phyloP scores from a whole-genome alignment of 2,113 vertebrate species.

The Mola mola region DNA sequence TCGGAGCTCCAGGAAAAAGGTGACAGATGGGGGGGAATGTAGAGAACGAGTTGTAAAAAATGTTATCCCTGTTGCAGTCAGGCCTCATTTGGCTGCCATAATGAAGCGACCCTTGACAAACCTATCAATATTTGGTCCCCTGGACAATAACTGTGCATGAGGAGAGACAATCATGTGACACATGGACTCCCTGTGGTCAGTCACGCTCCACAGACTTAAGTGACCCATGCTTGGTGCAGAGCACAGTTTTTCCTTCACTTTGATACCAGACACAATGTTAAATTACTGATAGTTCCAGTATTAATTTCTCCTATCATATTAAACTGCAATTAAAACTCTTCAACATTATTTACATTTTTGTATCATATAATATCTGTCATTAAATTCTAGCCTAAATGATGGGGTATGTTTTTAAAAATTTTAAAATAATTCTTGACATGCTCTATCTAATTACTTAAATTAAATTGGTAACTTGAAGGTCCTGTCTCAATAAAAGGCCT shows the following conservation, averaged over 20 bases:
- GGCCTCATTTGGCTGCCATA: constrained; percentile 50
- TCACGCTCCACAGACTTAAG: constrained; percentile 32
- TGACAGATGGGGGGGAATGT: neutral
- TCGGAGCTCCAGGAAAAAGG: constrained; percentile 20
- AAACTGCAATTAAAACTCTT: no score
- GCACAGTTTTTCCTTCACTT: no score
- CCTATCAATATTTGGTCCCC: constrained; percentile 61
- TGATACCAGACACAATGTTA: no score
- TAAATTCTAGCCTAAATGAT: no score
- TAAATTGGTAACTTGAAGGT: neutral
- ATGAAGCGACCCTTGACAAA: constrained; percentile 58
- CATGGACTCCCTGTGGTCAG: constrained; percentile 44
- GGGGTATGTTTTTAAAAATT: no score
- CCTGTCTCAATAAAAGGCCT: no score
- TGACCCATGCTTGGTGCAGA: no score
- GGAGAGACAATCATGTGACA: constrained; percentile 54
- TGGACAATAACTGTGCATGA: constrained; percentile 48
- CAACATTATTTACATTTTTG: no score
- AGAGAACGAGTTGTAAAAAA: constrained; percentile 31
- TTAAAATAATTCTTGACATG: neutral
- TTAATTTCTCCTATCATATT: no score
- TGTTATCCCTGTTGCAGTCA: constrained; percentile 34
- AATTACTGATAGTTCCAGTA: no score
- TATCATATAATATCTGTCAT: no score
- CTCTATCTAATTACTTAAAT: neutral